Percentiles rank a stretch among this genome's conserved stretches.
phyloP scores from a whole-genome alignment of 2,113 vertebrate species.

The Pan paniscus region DNA sequence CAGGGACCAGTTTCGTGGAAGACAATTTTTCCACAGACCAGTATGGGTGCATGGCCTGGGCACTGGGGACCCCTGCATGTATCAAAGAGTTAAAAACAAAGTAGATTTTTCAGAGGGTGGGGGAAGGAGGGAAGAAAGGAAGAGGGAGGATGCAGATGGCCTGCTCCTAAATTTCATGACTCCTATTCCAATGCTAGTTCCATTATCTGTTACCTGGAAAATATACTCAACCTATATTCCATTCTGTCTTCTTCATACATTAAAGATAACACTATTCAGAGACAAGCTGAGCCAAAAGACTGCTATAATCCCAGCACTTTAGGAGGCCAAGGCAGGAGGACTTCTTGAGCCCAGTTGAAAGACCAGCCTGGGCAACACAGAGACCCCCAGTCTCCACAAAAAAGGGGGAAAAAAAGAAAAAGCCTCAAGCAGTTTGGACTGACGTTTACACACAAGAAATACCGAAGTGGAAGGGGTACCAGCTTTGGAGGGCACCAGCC shows the following conservation, averaged over 20 bases:
- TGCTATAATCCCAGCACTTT: neutral
- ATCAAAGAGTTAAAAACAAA: neutral
- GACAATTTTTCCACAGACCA: neutral
- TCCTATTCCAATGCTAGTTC: neutral
- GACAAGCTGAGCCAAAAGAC: neutral
- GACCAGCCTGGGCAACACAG: too few relatives aligned
- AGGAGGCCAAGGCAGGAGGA: neutral
- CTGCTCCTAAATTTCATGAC: neutral
- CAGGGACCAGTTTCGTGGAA: too few relatives aligned
- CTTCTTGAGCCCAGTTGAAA: too few relatives aligned
- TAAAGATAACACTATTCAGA: neutral
- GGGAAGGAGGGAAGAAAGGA: too few relatives aligned
- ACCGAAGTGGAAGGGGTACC: neutral
- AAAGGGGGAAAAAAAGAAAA: neutral
- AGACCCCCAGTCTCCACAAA: neutral
- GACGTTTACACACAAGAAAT: neutral
- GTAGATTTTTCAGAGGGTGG: too few relatives aligned
- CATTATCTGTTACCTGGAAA: neutral
- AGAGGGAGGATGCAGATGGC: too few relatives aligned
- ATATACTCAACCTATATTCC: neutral
- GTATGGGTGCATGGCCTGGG: too few relatives aligned
- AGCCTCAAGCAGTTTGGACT: neutral
- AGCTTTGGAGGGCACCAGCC: neutral
- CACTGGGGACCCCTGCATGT: neutral
- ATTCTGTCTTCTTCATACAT: neutral